Base-by-base conservation (phyloP, 2,888 invertebrate species). In the Pediacus dermestoides region DNA sequence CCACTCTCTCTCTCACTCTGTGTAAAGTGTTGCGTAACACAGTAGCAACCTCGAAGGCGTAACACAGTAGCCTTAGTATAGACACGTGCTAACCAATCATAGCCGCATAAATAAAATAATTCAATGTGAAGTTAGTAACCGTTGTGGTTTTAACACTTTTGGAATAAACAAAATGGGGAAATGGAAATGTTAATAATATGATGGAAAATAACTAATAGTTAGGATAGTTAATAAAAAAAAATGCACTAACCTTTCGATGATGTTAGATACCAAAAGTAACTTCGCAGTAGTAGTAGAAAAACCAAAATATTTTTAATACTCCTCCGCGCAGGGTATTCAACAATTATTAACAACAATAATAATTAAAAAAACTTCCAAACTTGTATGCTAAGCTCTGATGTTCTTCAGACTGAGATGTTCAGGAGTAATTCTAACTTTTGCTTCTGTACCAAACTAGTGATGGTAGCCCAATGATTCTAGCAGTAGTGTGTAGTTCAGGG, bases 381-480 rank as follows among this genome's bases (percentile, higher is more conserved):
- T n/a, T n/a, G n/a, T 28, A 36, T 31, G 34, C 16, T 28, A 33
- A 37, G 34, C 37, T 34, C 23, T 39, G 23, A 41, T 30, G n/a
- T n/a, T n/a, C n/a, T n/a, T n/a, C n/a, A n/a, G n/a, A n/a, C n/a
- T n/a, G n/a, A n/a, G n/a, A 41, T 39, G 26, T 45, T 48, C 45
- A 45, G 52, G 43, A 53, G 55, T 50, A 48, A 55, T 56, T 55
- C 56, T 55, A 50, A 53, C 53, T 61, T 61, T 59, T 61, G 65
- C 68, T 68, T 67, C 68, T 68, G 68, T 68, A 64, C 65, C 64
- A 66, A 67, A 66, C 64, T 66, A 65, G 63, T 60, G 66, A 61
- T 67, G 66, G 68, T 67, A 67, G 67, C 67, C 63, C 67, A 67
- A 68, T 68, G 68, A 63, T 65, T 62, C 65, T 62, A 61, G 65